These are phyloP conservation scores for Falco cherrug DNA, from an alignment of 2,797 vertebrate species.

Conservation along the genomic window DNA sequence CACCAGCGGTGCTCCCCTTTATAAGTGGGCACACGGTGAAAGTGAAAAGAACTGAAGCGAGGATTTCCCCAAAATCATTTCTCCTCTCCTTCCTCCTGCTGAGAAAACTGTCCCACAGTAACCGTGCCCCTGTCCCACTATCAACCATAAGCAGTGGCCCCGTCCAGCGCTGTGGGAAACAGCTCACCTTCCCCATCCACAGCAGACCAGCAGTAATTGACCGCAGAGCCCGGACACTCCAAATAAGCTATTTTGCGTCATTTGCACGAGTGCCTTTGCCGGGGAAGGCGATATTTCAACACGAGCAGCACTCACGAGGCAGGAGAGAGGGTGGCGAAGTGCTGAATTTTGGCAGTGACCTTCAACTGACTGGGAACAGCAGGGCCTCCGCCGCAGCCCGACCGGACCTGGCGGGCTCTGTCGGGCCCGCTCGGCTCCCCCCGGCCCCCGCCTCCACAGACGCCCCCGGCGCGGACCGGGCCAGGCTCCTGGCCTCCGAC, in stretches of 20 bases:
- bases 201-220: neutral
- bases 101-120: neutral
- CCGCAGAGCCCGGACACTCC: neutral
- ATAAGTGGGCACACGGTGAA: accelerated
- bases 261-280: neutral
- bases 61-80: neutral
- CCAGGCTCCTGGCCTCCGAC: neutral
- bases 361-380: neutral
- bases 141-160: neutral
- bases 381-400: neutral
- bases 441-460: neutral
- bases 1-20: neutral
- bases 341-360: conserved; percentile 23
- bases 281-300: neutral
- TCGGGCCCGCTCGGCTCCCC: neutral
- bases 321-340: neutral
- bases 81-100: neutral
- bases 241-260: neutral
- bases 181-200: neutral
- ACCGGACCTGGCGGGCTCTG: neutral
- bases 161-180: neutral
- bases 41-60: neutral
- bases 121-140: neutral
- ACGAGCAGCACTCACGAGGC: neutral
- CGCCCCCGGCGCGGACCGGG: neutral